Conservation (phyloP, 1,140 invertebrate species). For the Mamestra configurata region DNA sequence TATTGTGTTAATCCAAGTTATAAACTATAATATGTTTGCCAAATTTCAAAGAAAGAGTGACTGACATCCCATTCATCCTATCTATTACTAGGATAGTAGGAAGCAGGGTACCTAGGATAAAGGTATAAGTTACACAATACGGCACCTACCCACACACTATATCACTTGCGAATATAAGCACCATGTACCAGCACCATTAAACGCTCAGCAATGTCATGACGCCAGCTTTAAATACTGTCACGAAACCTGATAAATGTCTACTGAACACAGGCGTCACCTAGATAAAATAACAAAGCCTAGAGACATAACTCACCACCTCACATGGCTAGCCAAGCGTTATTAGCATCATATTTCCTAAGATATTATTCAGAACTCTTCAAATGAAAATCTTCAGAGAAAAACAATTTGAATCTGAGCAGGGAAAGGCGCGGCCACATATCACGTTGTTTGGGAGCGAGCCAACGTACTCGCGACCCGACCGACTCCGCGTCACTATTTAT, state of each 20-base stretch:
- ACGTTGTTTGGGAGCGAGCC: conserved; percentile 46
- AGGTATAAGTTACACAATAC: too few relatives aligned
- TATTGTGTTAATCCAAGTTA: too few relatives aligned
- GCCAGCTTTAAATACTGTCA: neutral
- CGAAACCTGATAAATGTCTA: neutral
- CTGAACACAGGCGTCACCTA: neutral
- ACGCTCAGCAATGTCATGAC: neutral
- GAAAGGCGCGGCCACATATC: conserved; percentile 43
- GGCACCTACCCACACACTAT: too few relatives aligned
- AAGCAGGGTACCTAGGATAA: too few relatives aligned
- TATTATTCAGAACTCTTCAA: conserved; percentile 39
- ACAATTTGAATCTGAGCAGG: conserved; percentile 38
- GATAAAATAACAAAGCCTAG: conserved; percentile 19
- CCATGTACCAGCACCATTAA: neutral
- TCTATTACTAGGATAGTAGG: too few relatives aligned
- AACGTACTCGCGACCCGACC: conserved; percentile 24
- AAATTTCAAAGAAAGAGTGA: too few relatives aligned
- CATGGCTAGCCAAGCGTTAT: conserved; percentile 8
- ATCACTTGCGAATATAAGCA: neutral
- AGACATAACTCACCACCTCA: conserved; percentile 11
- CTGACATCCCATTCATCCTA: too few relatives aligned
- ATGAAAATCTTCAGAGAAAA: conserved; percentile 40
- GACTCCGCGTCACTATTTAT: conserved; percentile 46
- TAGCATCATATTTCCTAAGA: conserved; percentile 27
- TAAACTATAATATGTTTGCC: too few relatives aligned